Percentiles rank a stretch among this genome's conserved stretches.
These are phyloP conservation scores for Forbesichthys agassizii DNA, from an alignment of 2,113 vertebrate species.

Conservation along the genomic window DNA sequence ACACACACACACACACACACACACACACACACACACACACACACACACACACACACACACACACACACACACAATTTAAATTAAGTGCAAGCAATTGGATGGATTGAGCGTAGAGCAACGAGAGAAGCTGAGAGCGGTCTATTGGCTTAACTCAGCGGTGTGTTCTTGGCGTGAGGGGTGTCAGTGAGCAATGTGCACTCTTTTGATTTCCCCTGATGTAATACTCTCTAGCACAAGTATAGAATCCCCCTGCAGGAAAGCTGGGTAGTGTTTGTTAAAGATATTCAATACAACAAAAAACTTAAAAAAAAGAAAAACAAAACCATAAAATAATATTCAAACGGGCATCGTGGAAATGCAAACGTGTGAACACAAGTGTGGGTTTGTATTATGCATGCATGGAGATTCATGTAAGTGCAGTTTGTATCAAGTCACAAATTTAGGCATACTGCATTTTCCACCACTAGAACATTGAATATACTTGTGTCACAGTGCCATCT, in stretches of 20 bases:
- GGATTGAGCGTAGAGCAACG: too few relatives aligned
- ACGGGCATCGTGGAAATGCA: constrained; percentile 3
- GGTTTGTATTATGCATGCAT: neutral
- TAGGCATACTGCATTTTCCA: too few relatives aligned
- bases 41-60: too few relatives aligned
- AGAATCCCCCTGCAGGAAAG: constrained; percentile 33
- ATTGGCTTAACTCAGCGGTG: constrained; percentile 59
- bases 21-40: too few relatives aligned
- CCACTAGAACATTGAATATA: too few relatives aligned
- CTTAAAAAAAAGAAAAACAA: too few relatives aligned
- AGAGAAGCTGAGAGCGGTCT: constrained; percentile 39
- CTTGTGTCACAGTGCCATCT: too few relatives aligned
- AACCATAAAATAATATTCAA: too few relatives aligned
- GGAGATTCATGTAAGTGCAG: too few relatives aligned
- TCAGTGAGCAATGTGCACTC: constrained; percentile 60
- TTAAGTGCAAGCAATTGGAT: too few relatives aligned
- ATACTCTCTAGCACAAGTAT: constrained; percentile 46
- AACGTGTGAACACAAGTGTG: neutral
- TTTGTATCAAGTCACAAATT: too few relatives aligned
- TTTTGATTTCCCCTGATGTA: constrained; percentile 63
- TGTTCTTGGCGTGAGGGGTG: constrained; percentile 53
- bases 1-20: too few relatives aligned
- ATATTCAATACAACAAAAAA: constrained; percentile 37
- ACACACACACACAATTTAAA: neutral
- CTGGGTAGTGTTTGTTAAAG: constrained; percentile 53